A percentile compares a stretch with the other conserved stretches of the same genome.
These are phyloP conservation scores for Drosophila bocqueti DNA, from an alignment of 1,140 invertebrate genomes.

Conservation along the genomic window DNA sequence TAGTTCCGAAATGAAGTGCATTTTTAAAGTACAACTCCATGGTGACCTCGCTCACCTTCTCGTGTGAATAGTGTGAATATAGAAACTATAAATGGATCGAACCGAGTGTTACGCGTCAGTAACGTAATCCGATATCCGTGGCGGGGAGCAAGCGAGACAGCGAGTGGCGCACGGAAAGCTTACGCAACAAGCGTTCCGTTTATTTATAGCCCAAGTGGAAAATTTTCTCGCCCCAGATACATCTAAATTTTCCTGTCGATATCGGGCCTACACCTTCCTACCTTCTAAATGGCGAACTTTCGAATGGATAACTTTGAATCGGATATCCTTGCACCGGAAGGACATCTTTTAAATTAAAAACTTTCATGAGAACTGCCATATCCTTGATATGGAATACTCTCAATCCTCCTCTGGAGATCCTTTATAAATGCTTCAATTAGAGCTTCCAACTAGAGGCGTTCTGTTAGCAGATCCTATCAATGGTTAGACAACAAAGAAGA, in stretches of 20 bases:
- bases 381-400: not conserved
- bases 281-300: constrained; percentile 1
- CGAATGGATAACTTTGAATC: not conserved
- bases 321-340: not conserved
- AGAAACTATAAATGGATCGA: constrained; percentile 72
- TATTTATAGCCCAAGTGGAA: constrained; percentile 46
- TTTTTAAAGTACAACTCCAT: constrained; percentile 26
- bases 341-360: not conserved
- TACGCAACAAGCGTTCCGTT: constrained; percentile 60
- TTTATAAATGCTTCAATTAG: not conserved
- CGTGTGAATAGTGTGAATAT: constrained; percentile 27
- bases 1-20: constrained; percentile 44
- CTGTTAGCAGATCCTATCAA: not conserved
- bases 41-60: constrained; percentile 37
- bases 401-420: not conserved
- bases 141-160: constrained; percentile 46
- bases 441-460: not conserved
- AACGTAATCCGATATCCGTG: constrained; percentile 68
- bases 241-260: constrained; percentile 22
- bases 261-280: not conserved
- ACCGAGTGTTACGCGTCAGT: constrained; percentile 53
- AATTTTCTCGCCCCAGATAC: constrained; percentile 39
- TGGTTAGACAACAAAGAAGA: not conserved
- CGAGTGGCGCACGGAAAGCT: constrained; percentile 38
- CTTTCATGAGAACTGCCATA: not conserved